Evolutionary conservation across 2,113 vertebrate genomes (phyloP).

Genomic region (Macrotus californicus): DNA sequence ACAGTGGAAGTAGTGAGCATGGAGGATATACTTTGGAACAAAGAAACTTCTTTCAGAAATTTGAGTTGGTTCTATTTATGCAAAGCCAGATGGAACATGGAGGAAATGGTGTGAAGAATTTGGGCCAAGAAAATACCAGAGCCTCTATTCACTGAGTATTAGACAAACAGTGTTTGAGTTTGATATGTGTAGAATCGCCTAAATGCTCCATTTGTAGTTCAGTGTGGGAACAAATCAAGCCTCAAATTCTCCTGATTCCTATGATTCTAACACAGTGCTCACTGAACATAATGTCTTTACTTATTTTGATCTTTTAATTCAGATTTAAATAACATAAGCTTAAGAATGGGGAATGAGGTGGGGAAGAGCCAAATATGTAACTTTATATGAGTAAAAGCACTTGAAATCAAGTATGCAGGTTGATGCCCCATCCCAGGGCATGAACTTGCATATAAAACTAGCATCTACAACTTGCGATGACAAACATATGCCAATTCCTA

Average conservation of each 20-base stretch:
- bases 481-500: neutral
- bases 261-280: neutral
- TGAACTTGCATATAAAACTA: neutral
- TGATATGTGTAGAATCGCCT: neutral
- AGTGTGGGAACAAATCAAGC: neutral
- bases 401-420: conserved; percentile 11
- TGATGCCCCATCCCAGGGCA: neutral
- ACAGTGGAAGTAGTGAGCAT: neutral
- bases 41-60: neutral
- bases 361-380: neutral
- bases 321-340: neutral
- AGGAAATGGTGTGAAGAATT: neutral
- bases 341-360: neutral
- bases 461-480: neutral
- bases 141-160: neutral
- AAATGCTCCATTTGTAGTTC: neutral
- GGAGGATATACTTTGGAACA: neutral
- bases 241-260: neutral
- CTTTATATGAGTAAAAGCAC: neutral
- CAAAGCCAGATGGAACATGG: neutral
- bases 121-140: neutral
- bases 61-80: neutral
- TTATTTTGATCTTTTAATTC: neutral
- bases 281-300: neutral
- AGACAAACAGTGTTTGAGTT: neutral